Base-by-base conservation (phyloP, 2,113 vertebrate species). In the Colaptes auratus region DNA sequence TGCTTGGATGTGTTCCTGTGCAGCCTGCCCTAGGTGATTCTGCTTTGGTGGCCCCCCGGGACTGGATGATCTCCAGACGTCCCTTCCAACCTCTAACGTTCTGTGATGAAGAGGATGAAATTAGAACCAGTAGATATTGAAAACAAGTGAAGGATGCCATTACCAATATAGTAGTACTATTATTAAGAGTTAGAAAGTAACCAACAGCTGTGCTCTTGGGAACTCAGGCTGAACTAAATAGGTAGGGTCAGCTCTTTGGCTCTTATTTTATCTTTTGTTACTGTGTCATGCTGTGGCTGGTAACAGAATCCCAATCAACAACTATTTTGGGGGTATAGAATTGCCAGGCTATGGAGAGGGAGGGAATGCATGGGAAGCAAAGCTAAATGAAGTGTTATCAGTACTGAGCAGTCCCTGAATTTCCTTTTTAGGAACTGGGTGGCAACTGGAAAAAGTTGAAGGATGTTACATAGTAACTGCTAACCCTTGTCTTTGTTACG, bases 401-500 rank as follows among this genome's bases (percentile, higher is more conserved):
- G 42, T 75, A 9, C 76, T 63, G 63, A 92, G 65, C 61, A 76
- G 69, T 92, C 36, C 59, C 36, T 83, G n/a, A 39, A 70, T 82
- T 93, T 93, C 90, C 88, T 67, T 81, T 75, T 65, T 36, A 53
- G 50, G 53, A 77, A 58, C 69, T 86, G 90, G 52, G 53, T 84
- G 86, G 73, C 59, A 65, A 69, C 73, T 83, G 88, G 88, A 91
- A 95, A 83, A 78, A 72, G 64, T 83, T 74, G 72, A 55, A 91
- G 92, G 93, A 92, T 82, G 55, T 96, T 90, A 94, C 88, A 31
- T 86, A 84, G 61, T 67, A 42, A 55, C 39, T 58, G 7, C 0
- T 65, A 76, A 79, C 15, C 55, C 27, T 89, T 76, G 79, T 61
- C 82, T 87, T 94, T 86, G 76, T 95, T 91, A 53, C 17, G 72